Evolutionary conservation across 2,113 vertebrate species (phyloP), one percentile per base, ranked within the genome.

Genomic region (Channa argus): DNA sequence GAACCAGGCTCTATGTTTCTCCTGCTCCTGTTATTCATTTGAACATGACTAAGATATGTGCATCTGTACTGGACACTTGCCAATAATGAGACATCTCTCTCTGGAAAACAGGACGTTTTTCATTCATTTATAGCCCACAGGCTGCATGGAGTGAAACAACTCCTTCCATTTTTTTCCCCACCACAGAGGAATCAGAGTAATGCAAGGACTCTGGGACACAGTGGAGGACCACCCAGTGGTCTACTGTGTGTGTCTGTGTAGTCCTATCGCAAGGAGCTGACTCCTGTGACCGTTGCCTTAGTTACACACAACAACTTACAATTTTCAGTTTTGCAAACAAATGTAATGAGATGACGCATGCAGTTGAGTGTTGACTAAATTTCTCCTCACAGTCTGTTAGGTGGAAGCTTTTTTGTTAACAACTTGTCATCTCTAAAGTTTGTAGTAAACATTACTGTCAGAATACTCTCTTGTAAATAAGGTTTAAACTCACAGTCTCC

Each of bases 21-120:
- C 63, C 71, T 50, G 71, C 74, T 86, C 76, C 41, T 88, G 92
- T 92, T 93, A 90, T 91, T 92, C 62, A 90, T 93, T 93, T 85
- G 50, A 60, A 46, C 47, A 70, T 92, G 88, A 91, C 77, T 87
- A 88, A 89, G 77, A 84, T 72, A 66, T 24, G 8, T 58, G 77
- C 78, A 80, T 84, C 71, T 82, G 84, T 45, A 47, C 10, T 71
- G 80, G 53, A 58, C 61, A 70, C 72, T 74, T 43, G 38, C 71
- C 68, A 79, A 86, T 77, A 88, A 83, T 72, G 80, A 87, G 80
- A 79, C 14, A 62, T 43, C 53, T 73, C 61, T 76, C 74, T 66
- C 3, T 1, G 71, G 65, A 59, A 44, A 63, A 70, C 8, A 41
- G 37, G 52, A 53, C 56, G 53, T 24, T 68, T 50, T 82, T 82